Percentiles rank a stretch among this genome's conserved stretches.
Evolutionary conservation across 2,888 invertebrate species (phyloP).

Genomic region (Temnothorax rugatulus): DNA sequence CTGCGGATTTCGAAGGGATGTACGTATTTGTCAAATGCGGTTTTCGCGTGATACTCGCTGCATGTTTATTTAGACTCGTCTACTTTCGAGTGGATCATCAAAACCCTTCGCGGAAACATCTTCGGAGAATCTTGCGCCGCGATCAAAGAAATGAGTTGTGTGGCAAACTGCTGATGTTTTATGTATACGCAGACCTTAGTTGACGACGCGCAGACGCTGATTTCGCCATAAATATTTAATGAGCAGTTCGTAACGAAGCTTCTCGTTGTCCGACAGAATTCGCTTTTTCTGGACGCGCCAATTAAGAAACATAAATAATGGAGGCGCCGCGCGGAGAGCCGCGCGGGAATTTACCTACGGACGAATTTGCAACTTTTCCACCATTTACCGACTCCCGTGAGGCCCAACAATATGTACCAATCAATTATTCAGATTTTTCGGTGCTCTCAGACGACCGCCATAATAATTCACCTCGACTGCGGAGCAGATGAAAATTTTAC

Average conservation of each 20-base stretch:
- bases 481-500: constrained; percentile 21
- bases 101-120: background rate
- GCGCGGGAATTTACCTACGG: constrained; percentile 9
- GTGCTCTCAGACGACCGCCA: background rate
- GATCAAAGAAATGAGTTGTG: constrained; percentile 58
- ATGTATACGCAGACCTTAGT: constrained; percentile 69
- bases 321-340: constrained; percentile 46
- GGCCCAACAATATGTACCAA: constrained; percentile 66
- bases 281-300: constrained; percentile 68
- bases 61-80: background rate
- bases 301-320: constrained; percentile 77
- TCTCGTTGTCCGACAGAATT: constrained; percentile 61
- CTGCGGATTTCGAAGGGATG: background rate
- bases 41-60: background rate
- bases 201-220: constrained; percentile 57
- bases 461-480: constrained; percentile 4
- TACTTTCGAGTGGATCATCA: background rate
- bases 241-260: constrained; percentile 74
- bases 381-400: background rate
- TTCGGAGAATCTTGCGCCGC: constrained; percentile 20
- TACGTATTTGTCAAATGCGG: background rate
- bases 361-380: constrained; percentile 38
- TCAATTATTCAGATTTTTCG: constrained; percentile 74
- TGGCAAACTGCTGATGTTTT: constrained; percentile 68
- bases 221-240: constrained; percentile 78